A percentile compares a stretch with the other conserved stretches of the same genome.
These are phyloP conservation scores for Lasiurus borealis DNA, from an alignment of 2,113 vertebrate genomes.

Conservation along the genomic window DNA sequence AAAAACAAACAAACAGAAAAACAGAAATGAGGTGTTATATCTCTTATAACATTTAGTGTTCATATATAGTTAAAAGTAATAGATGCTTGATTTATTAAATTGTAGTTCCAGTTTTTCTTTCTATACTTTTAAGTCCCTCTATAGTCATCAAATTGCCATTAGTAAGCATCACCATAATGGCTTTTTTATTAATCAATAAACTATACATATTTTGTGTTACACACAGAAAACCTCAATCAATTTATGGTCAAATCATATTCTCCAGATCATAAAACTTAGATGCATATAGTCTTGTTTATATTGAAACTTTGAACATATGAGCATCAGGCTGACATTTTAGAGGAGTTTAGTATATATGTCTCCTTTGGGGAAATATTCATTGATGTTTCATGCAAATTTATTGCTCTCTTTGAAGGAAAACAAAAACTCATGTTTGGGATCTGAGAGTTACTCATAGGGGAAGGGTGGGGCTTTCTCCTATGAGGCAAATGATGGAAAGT, in stretches of 20 bases:
- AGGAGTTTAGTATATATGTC: background rate
- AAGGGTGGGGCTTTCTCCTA: background rate
- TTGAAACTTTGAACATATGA: background rate
- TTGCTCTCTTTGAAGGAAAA: background rate
- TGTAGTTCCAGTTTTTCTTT: background rate
- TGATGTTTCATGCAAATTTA: background rate
- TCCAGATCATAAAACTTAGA: background rate
- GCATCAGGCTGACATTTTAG: background rate
- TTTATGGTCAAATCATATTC: background rate
- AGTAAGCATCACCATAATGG: background rate
- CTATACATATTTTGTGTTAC: background rate
- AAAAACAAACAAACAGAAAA: no score
- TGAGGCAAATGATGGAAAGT: background rate
- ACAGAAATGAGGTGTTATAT: background rate
- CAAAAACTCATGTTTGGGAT: background rate
- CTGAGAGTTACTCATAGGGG: background rate
- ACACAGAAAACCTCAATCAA: background rate
- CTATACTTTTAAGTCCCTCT: background rate
- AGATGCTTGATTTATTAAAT: background rate
- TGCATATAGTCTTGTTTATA: background rate
- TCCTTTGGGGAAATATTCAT: background rate
- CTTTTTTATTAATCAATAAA: slow-evolving; percentile 30
- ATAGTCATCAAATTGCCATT: background rate
- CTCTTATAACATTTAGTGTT: background rate
- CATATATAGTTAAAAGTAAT: background rate